phyloP scores from a whole-genome alignment of 2,113 vertebrate genomes.

The Cisticola juncidis region DNA sequence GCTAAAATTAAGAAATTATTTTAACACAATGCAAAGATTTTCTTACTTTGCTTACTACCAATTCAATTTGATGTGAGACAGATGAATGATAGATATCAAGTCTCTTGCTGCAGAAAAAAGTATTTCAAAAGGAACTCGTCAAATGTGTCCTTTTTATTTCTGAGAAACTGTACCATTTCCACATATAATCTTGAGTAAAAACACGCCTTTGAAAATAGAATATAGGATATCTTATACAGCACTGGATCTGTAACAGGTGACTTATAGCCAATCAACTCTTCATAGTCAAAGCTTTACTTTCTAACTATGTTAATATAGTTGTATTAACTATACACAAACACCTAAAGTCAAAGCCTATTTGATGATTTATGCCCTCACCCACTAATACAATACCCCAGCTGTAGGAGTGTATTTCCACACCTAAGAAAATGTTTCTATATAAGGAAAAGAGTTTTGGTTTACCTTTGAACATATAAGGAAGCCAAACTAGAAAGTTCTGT shows the following conservation, averaged over 20 bases:
- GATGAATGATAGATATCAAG: background rate
- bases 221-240: background rate
- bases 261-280: background rate
- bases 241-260: background rate
- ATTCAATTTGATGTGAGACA: background rate
- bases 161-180: background rate
- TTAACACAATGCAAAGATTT: background rate
- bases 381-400: background rate
- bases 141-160: background rate
- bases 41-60: background rate
- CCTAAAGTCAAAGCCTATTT: background rate
- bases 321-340: background rate
- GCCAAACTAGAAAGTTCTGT: too few species aligned
- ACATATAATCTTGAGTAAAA: background rate
- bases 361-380: background rate
- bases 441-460: too few species aligned
- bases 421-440: too few species aligned
- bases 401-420: too few species aligned
- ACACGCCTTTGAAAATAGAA: background rate
- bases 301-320: background rate
- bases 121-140: background rate
- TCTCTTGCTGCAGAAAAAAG: background rate
- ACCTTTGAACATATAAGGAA: too few species aligned
- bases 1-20: background rate
- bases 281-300: background rate